phyloP scores from a whole-genome alignment of 2,113 vertebrate species.

The Cariama cristata region DNA sequence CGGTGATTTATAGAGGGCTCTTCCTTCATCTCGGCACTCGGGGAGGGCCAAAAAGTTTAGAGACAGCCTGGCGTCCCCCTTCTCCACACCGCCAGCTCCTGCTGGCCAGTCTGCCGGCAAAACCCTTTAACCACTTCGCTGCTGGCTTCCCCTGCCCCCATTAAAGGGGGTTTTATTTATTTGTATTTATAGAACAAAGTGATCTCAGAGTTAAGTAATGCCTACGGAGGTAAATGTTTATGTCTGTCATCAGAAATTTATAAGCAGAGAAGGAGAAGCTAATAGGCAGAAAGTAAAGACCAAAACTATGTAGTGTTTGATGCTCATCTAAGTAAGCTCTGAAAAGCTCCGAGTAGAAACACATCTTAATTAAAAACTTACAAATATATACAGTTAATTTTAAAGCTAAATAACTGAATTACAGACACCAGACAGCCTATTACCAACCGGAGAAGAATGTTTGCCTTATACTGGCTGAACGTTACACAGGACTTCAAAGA shows the following conservation, averaged over 20 bases:
- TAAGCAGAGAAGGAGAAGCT: constrained; percentile 64
- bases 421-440: constrained; percentile 57
- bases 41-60: constrained; percentile 94
- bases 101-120: constrained; percentile 77
- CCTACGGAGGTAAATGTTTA: constrained; percentile 67
- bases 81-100: constrained; percentile 84
- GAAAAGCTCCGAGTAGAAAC: constrained; percentile 49
- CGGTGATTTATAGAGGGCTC: constrained; percentile 96
- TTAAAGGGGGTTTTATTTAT: constrained; percentile 68
- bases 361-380: constrained; percentile 53
- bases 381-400: constrained; percentile 75
- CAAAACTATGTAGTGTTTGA: constrained; percentile 32
- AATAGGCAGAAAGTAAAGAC: constrained; percentile 47
- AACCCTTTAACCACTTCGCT: constrained; percentile 80
- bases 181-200: constrained; percentile 72
- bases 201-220: constrained; percentile 73
- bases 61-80: constrained; percentile 97
- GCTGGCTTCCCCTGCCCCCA: constrained; percentile 58
- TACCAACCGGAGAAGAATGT: constrained; percentile 52
- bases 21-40: constrained; percentile 89
- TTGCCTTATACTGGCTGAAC: constrained; percentile 43
- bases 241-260: constrained; percentile 65
- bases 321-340: constrained; percentile 56
- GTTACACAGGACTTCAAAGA: constrained; percentile 60
- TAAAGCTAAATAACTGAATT: constrained; percentile 68